Conservation (phyloP, 2,888 invertebrate genomes). For the Phania funesta region DNA sequence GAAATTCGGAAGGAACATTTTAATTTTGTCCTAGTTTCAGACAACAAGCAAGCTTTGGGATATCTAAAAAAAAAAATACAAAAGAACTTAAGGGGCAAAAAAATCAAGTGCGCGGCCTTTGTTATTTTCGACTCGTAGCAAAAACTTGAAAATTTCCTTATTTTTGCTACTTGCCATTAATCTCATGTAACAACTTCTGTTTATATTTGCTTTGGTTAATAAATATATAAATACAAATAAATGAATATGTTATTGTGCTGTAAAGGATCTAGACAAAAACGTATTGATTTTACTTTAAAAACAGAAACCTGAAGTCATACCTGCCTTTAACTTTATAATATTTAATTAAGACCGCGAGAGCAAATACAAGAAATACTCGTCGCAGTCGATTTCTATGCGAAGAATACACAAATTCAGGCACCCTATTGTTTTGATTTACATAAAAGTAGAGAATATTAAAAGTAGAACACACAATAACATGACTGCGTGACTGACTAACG, state of each 20-base stretch:
- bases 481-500: slow-evolving; percentile 4
- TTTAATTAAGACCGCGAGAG: neutral
- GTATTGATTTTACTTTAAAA: slow-evolving; percentile 18
- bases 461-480: slow-evolving; percentile 32
- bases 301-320: no score
- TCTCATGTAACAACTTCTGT: neutral
- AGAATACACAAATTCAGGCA: neutral
- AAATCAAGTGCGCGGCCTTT: no score
- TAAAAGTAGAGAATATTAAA: neutral
- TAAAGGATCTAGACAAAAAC: slow-evolving; percentile 9
- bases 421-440: slow-evolving; percentile 23
- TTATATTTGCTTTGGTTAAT: neutral
- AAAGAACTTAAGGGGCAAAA: no score
- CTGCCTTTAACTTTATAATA: neutral
- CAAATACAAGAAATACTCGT: neutral
- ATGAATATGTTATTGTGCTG: slow-evolving; percentile 22
- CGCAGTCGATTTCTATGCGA: slow-evolving; percentile 23
- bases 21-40: no score
- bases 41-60: no score
- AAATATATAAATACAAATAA: neutral
- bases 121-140: no score
- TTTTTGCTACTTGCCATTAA: neutral
- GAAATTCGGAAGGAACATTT: no score
- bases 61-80: no score
- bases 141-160: no score